phyloP scores from a whole-genome alignment of 2,888 invertebrate species.

The Atrina japonica region DNA sequence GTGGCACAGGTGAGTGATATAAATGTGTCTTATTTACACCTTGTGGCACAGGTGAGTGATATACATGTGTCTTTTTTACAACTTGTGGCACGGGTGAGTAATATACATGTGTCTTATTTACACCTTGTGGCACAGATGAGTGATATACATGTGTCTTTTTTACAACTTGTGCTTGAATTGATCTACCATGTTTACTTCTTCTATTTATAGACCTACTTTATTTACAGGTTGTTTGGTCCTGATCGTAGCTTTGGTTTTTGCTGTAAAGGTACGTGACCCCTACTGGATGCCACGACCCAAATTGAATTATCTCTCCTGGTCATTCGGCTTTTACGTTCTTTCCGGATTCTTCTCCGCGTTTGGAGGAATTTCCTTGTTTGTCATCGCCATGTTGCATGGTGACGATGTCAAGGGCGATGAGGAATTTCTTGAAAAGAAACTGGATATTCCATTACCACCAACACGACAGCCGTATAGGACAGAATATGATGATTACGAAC shows the following conservation, averaged over 20 bases:
- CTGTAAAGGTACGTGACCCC: conserved; percentile 90
- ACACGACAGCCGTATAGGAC: conserved; percentile 9
- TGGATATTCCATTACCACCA: conserved; percentile 16
- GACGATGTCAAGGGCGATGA: conserved; percentile 23
- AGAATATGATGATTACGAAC: conserved; percentile 17
- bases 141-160: too few relatives aligned
- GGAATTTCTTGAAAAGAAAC: conserved; percentile 8
- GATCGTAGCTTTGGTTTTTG: conserved; percentile 85
- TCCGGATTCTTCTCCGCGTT: conserved; percentile 82
- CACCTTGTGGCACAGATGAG: too few relatives aligned
- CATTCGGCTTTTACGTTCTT: conserved; percentile 92
- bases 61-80: too few relatives aligned
- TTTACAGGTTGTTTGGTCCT: conserved; percentile 69
- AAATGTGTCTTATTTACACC: too few relatives aligned
- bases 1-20: too few relatives aligned
- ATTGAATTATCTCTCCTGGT: conserved; percentile 98
- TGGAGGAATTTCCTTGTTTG: conserved; percentile 72
- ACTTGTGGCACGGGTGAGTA: too few relatives aligned
- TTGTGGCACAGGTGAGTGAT: too few relatives aligned
- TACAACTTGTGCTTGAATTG: too few relatives aligned
- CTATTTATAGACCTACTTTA: neutral
- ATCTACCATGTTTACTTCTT: neutral
- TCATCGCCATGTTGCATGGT: conserved; percentile 51
- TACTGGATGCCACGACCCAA: conserved; percentile 97
- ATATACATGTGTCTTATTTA: too few relatives aligned